Evolutionary conservation across 2,113 vertebrate genomes (phyloP).

Genomic region (Phoxinus phoxinus): DNA sequence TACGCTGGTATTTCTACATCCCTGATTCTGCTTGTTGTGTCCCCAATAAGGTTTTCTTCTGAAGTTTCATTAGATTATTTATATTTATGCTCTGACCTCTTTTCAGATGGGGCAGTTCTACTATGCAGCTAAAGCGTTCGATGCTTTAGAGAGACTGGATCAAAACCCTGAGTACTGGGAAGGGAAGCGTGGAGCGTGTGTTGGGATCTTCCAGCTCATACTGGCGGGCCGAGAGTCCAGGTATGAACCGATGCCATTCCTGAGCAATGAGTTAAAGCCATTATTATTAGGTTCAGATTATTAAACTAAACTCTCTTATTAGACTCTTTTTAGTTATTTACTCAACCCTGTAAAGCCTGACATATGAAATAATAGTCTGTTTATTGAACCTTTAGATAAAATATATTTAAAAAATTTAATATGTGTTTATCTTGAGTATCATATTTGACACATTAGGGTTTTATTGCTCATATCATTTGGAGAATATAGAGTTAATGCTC

Average conservation of each 20-base stretch:
- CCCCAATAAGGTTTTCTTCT: neutral
- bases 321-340: neutral
- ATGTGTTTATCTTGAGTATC: neutral
- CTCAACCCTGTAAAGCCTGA: neutral
- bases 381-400: neutral
- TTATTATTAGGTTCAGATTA: neutral
- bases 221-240: conserved; percentile 91
- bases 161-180: conserved; percentile 93
- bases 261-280: neutral
- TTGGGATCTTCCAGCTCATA: conserved; percentile 96
- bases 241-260: conserved; percentile 72
- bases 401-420: neutral
- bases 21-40: neutral
- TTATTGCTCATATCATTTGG: neutral
- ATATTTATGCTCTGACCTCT: conserved; percentile 22
- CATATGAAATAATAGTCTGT: neutral
- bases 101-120: conserved; percentile 96
- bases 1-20: neutral
- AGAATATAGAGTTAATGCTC: neutral
- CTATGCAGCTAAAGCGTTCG: conserved; percentile 95
- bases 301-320: neutral
- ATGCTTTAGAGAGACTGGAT: conserved; percentile 91
- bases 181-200: conserved; percentile 95
- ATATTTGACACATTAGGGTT: neutral
- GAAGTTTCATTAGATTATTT: conserved; percentile 4